A percentile compares a stretch with the other conserved stretches of the same genome.
These are phyloP conservation scores for Podargus strigoides DNA, from an alignment of 2,797 vertebrate genomes.

Conservation along the genomic window DNA sequence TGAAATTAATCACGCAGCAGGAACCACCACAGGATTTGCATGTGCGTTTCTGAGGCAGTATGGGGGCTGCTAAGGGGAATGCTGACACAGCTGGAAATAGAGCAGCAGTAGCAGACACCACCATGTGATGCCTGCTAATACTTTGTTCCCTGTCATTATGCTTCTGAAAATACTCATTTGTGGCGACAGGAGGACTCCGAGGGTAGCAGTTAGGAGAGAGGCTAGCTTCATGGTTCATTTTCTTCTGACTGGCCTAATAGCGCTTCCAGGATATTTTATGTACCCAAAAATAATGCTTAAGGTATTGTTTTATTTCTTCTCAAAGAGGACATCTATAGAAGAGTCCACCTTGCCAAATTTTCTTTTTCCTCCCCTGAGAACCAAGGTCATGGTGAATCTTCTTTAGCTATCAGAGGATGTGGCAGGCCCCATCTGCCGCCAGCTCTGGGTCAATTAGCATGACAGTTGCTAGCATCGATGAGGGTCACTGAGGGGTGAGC, in stretches of 20 bases:
- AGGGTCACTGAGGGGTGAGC: neutral
- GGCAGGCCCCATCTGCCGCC: neutral
- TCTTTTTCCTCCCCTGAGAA: neutral
- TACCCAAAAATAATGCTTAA: neutral
- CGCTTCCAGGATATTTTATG: neutral
- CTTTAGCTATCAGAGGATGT: neutral
- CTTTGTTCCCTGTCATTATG: slow-evolving; percentile 41
- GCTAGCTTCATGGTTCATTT: neutral
- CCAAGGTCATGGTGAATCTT: neutral
- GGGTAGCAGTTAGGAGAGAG: neutral
- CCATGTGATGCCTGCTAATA: slow-evolving; percentile 6
- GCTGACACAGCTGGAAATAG: slow-evolving; percentile 21
- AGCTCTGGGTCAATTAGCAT: neutral
- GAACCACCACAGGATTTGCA: neutral
- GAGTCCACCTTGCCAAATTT: neutral
- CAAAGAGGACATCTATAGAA: neutral
- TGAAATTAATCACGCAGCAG: neutral
- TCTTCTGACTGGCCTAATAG: neutral
- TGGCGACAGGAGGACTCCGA: neutral
- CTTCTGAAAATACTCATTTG: slow-evolving; percentile 22
- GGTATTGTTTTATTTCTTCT: neutral
- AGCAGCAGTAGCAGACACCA: neutral
- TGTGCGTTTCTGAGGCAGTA: neutral
- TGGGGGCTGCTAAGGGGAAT: neutral
- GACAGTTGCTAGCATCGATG: neutral